Evolutionary conservation across 2,113 vertebrate species (phyloP).

Genomic region (Seriola quinqueradiata): DNA sequence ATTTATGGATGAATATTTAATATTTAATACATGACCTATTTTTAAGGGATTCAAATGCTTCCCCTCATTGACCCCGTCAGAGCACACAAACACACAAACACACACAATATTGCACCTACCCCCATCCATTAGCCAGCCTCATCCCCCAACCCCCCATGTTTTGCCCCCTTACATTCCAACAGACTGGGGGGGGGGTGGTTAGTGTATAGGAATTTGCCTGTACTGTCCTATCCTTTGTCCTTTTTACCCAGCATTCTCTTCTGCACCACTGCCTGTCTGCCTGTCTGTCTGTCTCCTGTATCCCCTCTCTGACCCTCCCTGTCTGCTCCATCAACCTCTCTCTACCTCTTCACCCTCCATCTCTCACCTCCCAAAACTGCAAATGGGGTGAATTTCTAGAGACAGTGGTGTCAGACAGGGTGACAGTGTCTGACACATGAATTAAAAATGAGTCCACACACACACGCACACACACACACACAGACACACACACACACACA

Average conservation of each 20-base stretch:
- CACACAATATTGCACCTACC: slow-evolving; percentile 28
- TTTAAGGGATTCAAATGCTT: slow-evolving; percentile 41
- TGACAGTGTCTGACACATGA: slow-evolving; percentile 22
- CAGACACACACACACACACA: not conserved
- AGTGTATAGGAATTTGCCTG: slow-evolving; percentile 57
- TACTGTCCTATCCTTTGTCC: slow-evolving; percentile 57
- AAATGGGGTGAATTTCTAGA: not conserved
- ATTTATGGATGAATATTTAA: slow-evolving; percentile 71
- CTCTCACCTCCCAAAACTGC: not conserved
- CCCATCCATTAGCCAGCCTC: slow-evolving; percentile 26
- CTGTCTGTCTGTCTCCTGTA: slow-evolving; percentile 19
- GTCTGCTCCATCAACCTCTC: not conserved
- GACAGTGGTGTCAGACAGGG: slow-evolving; percentile 18
- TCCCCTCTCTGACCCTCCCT: not conserved
- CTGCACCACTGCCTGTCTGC: slow-evolving; percentile 37
- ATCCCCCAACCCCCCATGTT: slow-evolving; percentile 53
- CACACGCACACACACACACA: slow-evolving; percentile 7
- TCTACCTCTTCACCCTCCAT: not conserved
- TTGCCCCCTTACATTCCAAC: slow-evolving; percentile 60
- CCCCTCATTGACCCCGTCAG: slow-evolving; percentile 47
- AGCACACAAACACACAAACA: slow-evolving; percentile 11
- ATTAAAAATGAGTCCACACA: slow-evolving; percentile 12
- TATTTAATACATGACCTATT: slow-evolving; percentile 76
- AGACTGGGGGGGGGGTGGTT: slow-evolving; percentile 1
- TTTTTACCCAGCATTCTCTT: slow-evolving; percentile 56